Conservation (phyloP, 2,797 vertebrate genomes). For the Brachymystax lenok region DNA sequence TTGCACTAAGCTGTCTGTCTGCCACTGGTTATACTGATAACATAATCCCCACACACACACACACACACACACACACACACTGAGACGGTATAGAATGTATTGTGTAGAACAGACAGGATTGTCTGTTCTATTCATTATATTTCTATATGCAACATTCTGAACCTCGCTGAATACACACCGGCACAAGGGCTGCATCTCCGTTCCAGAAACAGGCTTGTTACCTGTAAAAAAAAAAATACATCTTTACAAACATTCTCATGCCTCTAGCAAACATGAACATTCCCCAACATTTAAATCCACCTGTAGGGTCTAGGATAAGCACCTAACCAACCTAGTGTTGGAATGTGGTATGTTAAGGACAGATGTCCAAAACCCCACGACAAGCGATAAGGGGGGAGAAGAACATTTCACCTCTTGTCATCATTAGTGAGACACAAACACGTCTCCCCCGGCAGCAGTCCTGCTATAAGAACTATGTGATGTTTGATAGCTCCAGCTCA, state of each 20-base stretch:
- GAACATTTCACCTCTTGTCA: constrained; percentile 11
- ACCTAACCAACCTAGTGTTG: constrained; percentile 4
- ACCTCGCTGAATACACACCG: no score
- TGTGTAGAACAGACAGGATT: no score
- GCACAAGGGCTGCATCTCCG: not conserved
- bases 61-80: not conserved
- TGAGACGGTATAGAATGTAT: no score
- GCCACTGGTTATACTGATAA: constrained; percentile 3
- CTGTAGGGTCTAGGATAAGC: constrained; percentile 22
- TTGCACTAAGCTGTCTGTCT: not conserved
- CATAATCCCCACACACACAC: constrained; percentile 12
- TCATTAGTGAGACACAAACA: constrained; percentile 33
- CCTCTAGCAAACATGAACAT: no score
- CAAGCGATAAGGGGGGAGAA: not conserved
- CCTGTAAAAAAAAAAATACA: not conserved
- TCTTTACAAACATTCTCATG: not conserved
- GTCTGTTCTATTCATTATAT: no score
- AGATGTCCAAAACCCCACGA: not conserved
- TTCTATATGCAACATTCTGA: no score
- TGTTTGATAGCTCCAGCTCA: constrained; percentile 38
- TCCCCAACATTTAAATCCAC: constrained; percentile 9
- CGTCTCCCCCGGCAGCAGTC: not conserved
- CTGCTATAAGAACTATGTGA: constrained; percentile 30
- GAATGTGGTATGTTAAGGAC: constrained; percentile 14
- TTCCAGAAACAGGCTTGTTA: not conserved